Evolutionary conservation across 2,797 vertebrate species (phyloP), one percentile per base, ranked within the genome.

Genomic region (Alectoris magna): DNA sequence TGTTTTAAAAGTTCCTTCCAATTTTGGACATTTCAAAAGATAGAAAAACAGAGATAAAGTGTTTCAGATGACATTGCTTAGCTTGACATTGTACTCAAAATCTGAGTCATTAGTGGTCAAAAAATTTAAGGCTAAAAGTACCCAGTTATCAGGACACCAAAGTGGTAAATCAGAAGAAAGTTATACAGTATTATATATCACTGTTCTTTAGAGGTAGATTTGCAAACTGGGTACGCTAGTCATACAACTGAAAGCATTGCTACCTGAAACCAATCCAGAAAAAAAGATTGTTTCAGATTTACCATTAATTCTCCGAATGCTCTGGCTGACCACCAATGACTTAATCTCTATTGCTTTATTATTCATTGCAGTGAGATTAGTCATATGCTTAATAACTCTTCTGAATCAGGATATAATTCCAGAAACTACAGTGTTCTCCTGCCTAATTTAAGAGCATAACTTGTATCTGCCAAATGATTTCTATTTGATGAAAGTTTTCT

Each of bases 371-470:
- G 11, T 63, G 38, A 69, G 26, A 75, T 91, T 92, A 81, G 43
- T 92, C 62, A 71, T 76, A 41, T 71, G 66, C 94, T 91, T 79
- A 94, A 90, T 82, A 91, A 87, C 51, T 56, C 55, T 59, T 19
- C 43, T 85, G 66, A 93, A 94, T 92, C 78, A 93, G 62, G 90
- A 80, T 73, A 56, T 73, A 88, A 92, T 91, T 83, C 67, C 41
- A 87, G 74, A 90, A 95, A 73, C 14, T 3, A 69, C 69, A 71
- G 68, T 1, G 74, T 74, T 80, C 53, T 48, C 79, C 34, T 66
- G 51, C 26, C 22, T 74, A 85, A 71, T 87, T 69, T 71, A 71
- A 70, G 49, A 85, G 43, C 2, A 66, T 55, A 79, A 66, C 83
- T 91, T 80, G 21, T 71, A 55, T 68, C 26, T 75, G 43, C 18